phyloP scores from a whole-genome alignment of 1,140 invertebrate species.

The Cydia splendana region DNA sequence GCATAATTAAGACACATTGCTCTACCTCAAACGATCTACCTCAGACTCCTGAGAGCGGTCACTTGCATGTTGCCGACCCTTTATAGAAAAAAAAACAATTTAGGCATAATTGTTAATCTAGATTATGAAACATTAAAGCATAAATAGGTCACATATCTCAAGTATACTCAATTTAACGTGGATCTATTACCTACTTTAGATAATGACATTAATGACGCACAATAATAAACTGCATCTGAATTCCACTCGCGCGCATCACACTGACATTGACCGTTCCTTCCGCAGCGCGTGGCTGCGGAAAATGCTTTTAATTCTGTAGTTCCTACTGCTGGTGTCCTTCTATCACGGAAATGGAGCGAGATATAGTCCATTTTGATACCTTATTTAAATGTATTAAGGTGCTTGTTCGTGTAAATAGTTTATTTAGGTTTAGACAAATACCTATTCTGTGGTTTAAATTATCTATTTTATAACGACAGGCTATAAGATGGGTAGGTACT shows the following conservation, averaged over 20 bases:
- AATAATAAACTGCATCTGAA: background rate
- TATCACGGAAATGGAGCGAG: background rate
- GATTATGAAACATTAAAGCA: background rate
- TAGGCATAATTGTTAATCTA: too few relatives aligned
- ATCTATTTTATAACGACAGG: too few relatives aligned
- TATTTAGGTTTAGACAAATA: too few relatives aligned
- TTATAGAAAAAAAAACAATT: too few relatives aligned
- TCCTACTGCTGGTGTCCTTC: constrained; percentile 12
- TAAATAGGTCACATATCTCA: background rate
- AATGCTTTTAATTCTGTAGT: constrained; percentile 5
- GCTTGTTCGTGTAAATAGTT: too few relatives aligned
- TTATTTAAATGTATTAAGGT: too few relatives aligned
- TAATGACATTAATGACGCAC: background rate
- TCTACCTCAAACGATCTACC: too few relatives aligned
- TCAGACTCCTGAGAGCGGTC: too few relatives aligned
- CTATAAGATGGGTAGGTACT: background rate
- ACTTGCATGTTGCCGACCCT: too few relatives aligned
- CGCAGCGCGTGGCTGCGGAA: constrained; percentile 27
- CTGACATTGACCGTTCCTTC: constrained; percentile 25
- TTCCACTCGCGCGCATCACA: constrained; percentile 27
- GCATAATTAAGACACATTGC: too few relatives aligned
- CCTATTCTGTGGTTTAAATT: too few relatives aligned
- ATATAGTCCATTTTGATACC: background rate
- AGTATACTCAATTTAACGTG: background rate
- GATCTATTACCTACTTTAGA: background rate